Base-by-base conservation (phyloP, 2,113 vertebrate species). In the Pelusios castaneus region DNA sequence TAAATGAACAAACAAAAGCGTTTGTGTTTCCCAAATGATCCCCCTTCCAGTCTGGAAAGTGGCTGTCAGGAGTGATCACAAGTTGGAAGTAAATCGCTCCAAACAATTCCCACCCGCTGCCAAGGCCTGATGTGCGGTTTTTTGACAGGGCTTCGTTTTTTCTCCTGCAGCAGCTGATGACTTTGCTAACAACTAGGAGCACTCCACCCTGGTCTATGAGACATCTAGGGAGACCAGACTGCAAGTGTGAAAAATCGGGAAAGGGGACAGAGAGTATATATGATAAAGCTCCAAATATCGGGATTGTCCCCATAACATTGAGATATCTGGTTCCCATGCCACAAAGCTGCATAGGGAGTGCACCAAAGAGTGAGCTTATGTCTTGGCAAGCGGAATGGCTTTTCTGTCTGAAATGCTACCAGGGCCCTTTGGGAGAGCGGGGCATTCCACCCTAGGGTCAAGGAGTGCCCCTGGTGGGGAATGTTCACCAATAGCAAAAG, bases 291-390 rank as follows among this genome's bases (percentile, higher is more conserved):
- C 14, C 51, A 52, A 52, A 52, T 52, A 17, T 16, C 16, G 14
- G 51, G 13, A 51, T 14, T 51, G 51, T 51, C 51, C 51, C 51
- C 13, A 51, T 51, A 51, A 51, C 8, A 51, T 51, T 51, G 51
- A 11, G 51, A 51, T 14, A 51, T 10, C 51, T 51, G 51, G 51
- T 13, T 51, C 8, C 10, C 51, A 51, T 14, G 49, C 81, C 81
- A 1, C 1, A 3, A 56, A 19, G 16, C 60, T 51, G 41, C 41
- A 9, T 5, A 14, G 19, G 54, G 21, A 82, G 82, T 29, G 10
- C 21, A 5, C 31, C 27, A 14, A n/a, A 56, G 0, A 0, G 3
- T 0, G 51, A 70, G 31, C 77, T 89, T 3, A 27, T 80, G 11
- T 43, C 52, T 60, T 70, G 75, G 88, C 38, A 86, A 7, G 3